phyloP scores from a whole-genome alignment of 2,113 vertebrate species.

The Origma solitaria region DNA sequence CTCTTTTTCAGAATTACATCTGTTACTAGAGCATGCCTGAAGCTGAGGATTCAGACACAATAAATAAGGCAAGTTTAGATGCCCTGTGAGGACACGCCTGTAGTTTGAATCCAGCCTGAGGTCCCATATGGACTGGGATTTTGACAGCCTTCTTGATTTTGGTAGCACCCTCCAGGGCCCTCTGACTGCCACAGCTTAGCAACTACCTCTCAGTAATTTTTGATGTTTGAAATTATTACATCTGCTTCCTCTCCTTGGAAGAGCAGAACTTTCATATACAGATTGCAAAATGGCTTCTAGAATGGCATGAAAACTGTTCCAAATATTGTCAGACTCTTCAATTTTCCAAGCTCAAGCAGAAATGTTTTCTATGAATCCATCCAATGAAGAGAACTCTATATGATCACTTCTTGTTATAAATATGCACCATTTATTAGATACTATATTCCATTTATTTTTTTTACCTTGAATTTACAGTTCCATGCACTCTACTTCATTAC shows the following conservation, averaged over 20 bases:
- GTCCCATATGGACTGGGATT: not conserved
- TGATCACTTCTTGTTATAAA: not conserved
- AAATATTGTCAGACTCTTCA: not conserved
- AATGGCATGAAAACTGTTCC: not conserved
- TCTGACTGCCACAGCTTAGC: not conserved
- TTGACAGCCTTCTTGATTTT: not conserved
- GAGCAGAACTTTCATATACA: not conserved
- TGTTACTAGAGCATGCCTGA: not conserved
- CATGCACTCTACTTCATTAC: not conserved
- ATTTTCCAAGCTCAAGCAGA: not conserved
- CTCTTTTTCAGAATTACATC: not conserved
- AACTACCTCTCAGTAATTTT: not conserved
- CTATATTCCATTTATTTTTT: not conserved
- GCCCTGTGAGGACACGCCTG: not conserved
- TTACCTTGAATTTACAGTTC: not conserved
- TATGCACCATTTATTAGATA: not conserved
- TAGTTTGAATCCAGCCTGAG: not conserved
- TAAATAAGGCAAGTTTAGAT: not conserved
- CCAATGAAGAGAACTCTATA: not conserved
- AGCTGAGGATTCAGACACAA: not conserved
- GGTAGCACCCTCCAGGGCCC: not conserved
- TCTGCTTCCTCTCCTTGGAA: not conserved
- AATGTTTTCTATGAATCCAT: not conserved
- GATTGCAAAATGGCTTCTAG: not conserved
- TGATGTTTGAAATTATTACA: not conserved